Evolutionary conservation across 2,888 invertebrate species (phyloP).

Genomic region (Panzeria rudis): DNA sequence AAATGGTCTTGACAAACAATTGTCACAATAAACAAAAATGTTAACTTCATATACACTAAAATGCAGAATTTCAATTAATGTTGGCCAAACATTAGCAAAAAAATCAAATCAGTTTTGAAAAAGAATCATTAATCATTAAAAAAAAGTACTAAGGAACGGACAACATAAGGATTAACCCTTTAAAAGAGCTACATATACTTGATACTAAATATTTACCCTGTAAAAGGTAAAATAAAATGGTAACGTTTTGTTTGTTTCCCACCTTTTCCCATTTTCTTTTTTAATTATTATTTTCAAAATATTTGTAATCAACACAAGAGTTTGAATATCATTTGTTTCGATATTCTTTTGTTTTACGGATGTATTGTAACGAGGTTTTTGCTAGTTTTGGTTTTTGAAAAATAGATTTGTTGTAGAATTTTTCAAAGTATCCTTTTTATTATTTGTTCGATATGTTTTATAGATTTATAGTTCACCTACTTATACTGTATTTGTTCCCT

Average conservation of each 20-base stretch:
- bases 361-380: not conserved
- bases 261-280: slow-evolving; percentile 26
- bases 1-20: slow-evolving; percentile 55
- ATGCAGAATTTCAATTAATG: slow-evolving; percentile 33
- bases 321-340: slow-evolving; percentile 47
- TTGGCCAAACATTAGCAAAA: slow-evolving; percentile 46
- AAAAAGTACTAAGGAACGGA: not conserved
- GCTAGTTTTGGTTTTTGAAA: not conserved
- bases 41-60: not conserved
- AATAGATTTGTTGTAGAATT: not conserved
- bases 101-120: not conserved
- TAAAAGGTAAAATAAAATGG: not conserved
- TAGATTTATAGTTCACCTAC: slow-evolving; percentile 40
- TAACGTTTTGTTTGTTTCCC: not conserved
- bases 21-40: slow-evolving; percentile 47
- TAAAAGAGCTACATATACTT: not conserved
- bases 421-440: not conserved
- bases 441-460: not conserved
- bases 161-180: slow-evolving; percentile 32
- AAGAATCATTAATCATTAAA: slow-evolving; percentile 45
- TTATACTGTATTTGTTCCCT: not conserved
- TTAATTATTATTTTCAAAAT: slow-evolving; percentile 49
- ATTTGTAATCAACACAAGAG: not conserved
- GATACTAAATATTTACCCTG: slow-evolving; percentile 13
- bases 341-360: not conserved